Evolutionary conservation across 2,888 invertebrate species (phyloP), one percentile per base, ranked within the genome.

Genomic region (Gymnosoma rotundatum): DNA sequence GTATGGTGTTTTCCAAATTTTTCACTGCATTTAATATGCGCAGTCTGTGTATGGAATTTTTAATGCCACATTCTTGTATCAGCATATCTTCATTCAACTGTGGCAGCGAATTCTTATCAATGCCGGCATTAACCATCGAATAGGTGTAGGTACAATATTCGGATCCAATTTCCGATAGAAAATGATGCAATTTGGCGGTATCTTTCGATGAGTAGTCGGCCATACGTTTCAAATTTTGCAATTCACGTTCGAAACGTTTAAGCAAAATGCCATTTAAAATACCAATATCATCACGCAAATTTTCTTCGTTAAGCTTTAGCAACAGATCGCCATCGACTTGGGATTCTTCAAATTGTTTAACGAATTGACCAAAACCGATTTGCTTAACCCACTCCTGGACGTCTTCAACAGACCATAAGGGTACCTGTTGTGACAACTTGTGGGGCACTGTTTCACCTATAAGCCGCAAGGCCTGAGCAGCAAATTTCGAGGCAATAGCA

Each of bases 371-470:
- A 91, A 99, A 99, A 0, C 98, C 98, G 89, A 98, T 98, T 94
- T 99, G 99, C 91, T 97, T 98, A 0, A 99, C 98, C 99, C 99
- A 99, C 93, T 99, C 98, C 88, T 96, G 94, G 0, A 99, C 99
- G 91, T 99, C 99, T 91, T 97, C 97, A 21, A 96, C 96, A 0
- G 98, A 98, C 99, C 99, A 99, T 9, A 99, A 94, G 0, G 99
- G 99, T 54, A 99, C 99, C 92, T 99, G 99, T 91, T 99, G 99
- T 48, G 98, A 98, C 78, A 99, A 93, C 91, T 98, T 99, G 92
- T 99, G 99, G 0, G 99, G 99, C 18, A 99, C 97, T 91, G 98
- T 97, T 92, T 99, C 99, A 1, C 99, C 99, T 84, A 99, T 98
- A 20, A 98, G 93, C 86, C 97, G 94, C 88, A 98, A 93, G 0